Evolutionary conservation across 2,888 invertebrate species (phyloP), one percentile per base, ranked within the genome.

Genomic region (Trichogramma dendrolimi): DNA sequence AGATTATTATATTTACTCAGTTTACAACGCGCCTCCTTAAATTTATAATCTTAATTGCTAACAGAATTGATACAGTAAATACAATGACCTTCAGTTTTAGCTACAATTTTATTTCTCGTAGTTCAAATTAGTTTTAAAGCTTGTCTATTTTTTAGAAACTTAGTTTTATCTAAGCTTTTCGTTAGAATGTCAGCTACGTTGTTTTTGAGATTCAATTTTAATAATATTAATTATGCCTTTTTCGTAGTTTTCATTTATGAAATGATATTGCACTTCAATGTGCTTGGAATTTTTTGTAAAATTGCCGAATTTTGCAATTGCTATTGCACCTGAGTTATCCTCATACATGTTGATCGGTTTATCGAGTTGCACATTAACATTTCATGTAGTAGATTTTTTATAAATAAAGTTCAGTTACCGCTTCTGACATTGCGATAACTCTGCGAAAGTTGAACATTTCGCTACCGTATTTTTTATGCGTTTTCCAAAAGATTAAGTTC

Each of bases 401-500:
- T 48, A 8, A 48, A 14, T 10, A 48, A 10, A 11, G 5, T 48
- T 48, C 48, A 8, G 48, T 48, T 6, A 48, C 11, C 5, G 48
- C 48, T 48, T 48, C 48, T 10, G 48, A 48, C 11, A 48, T 10
- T 5, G 48, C 48, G 11, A n/a, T 11, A n/a, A 48, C 11, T 48
- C 48, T 6, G 48, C 48, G 11, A 48, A 48, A 11, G 48, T 48
- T 10, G 48, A 48, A 11, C 48, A 48, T 48, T 48, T 48, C 11
- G 48, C 11, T 5, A 48, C n/a, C 11, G 11, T n/a, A 5, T 56
- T 65, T 57, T 59, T 62, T 65, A 7, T 41, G 49, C 0, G 60
- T 44, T 57, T 65, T 64, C 62, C 61, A 67, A 4, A 53, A 49
- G 0, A 66, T 55, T 2, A 58, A 48, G 58, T 75, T 75, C 44